These are phyloP conservation scores for Brachionus paranguensis DNA, from an alignment of 1,140 invertebrate genomes.

Conservation along the genomic window DNA sequence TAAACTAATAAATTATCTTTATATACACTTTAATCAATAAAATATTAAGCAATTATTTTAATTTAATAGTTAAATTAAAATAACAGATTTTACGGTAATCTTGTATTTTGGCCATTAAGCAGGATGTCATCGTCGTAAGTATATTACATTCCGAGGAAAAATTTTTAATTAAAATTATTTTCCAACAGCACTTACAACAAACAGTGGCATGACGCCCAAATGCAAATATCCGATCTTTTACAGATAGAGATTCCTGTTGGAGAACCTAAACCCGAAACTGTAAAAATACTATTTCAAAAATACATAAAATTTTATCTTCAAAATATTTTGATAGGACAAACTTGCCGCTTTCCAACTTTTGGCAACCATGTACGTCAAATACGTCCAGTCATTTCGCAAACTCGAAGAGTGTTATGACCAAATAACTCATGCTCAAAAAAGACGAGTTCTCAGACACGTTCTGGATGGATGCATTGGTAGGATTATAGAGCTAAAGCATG, in stretches of 20 bases:
- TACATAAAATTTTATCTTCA: neutral
- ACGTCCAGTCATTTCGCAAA: constrained; percentile 69
- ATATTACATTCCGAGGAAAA: neutral
- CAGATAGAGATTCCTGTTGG: constrained; percentile 51
- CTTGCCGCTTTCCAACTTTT: constrained; percentile 54
- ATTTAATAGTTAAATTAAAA: neutral
- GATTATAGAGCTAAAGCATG: constrained; percentile 63
- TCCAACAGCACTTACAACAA: constrained; percentile 47
- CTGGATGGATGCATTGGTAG: constrained; percentile 74
- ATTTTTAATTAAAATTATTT: neutral
- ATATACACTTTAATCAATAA: neutral
- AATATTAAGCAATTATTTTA: neutral
- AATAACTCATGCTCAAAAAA: constrained; percentile 83
- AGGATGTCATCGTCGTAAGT: constrained; percentile 34
- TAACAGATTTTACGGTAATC: neutral
- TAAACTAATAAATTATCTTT: neutral
- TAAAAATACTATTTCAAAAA: constrained; percentile 39
- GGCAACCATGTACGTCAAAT: constrained; percentile 65
- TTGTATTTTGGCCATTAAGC: neutral
- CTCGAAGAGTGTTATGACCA: constrained; percentile 79
- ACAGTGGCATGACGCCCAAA: constrained; percentile 55
- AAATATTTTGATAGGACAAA: constrained; percentile 47
- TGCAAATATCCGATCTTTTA: constrained; percentile 51
- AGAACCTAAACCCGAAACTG: constrained; percentile 54
- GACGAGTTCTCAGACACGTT: constrained; percentile 68